Evolutionary conservation across 2,888 invertebrate species (phyloP).

Genomic region (Drosophila mulleri): DNA sequence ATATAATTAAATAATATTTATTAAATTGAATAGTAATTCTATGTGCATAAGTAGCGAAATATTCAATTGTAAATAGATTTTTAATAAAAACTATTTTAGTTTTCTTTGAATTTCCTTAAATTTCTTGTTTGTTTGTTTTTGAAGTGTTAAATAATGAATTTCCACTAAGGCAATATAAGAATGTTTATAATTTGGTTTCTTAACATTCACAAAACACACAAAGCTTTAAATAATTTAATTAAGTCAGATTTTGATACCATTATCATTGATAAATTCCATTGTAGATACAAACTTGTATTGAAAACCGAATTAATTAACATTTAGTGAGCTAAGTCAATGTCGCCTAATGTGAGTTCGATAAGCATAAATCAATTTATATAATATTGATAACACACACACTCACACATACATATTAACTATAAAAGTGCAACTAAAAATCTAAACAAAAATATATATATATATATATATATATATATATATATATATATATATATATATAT

Average conservation of each 20-base stretch:
- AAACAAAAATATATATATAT: no score
- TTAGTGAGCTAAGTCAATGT: slow-evolving; percentile 78
- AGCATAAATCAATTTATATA: slow-evolving; percentile 49
- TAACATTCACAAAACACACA: slow-evolving; percentile 29
- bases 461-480: slow-evolving; percentile 13
- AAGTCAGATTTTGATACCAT: slow-evolving; percentile 72
- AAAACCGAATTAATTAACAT: slow-evolving; percentile 49
- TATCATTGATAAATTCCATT: slow-evolving; percentile 73
- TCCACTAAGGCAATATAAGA: slow-evolving; percentile 43
- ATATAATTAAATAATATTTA: slow-evolving; percentile 47
- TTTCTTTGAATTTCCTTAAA: slow-evolving; percentile 23
- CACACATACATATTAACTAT: slow-evolving; percentile 50
- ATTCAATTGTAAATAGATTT: slow-evolving; percentile 74
- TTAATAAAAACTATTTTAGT: slow-evolving; percentile 48
- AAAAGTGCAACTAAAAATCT: slow-evolving; percentile 54
- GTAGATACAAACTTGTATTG: slow-evolving; percentile 76
- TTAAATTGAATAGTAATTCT: slow-evolving; percentile 66
- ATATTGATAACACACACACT: slow-evolving; percentile 32
- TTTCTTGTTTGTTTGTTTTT: background rate
- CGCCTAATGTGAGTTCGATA: slow-evolving; percentile 80
- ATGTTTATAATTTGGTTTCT: slow-evolving; percentile 33
- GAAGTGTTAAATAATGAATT: slow-evolving; percentile 9
- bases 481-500: background rate
- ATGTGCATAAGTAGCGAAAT: slow-evolving; percentile 76
- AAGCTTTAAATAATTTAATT: slow-evolving; percentile 84